Base-by-base conservation (phyloP, 2,888 invertebrate genomes). In the Dyspetes luteomarginatus region DNA sequence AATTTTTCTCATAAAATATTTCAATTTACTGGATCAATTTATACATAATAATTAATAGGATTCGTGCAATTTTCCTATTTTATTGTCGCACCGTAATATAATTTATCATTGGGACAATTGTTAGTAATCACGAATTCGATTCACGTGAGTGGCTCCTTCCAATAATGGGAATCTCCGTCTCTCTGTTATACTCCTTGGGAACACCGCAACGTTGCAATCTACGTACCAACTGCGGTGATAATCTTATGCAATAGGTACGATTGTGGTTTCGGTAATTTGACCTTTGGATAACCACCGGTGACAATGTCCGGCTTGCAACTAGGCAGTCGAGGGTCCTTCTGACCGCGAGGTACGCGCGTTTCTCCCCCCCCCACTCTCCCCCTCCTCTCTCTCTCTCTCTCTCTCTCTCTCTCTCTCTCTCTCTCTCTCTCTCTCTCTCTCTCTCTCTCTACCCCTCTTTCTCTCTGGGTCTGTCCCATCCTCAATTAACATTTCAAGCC, bases 261-360 rank as follows among this genome's bases (percentile, higher is more conserved):
- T 15, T 68, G 81, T 56, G 74, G 73, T 74, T 77, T 65, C 74
- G 77, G 64, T 69, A 77, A 81, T 81, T 77, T 68, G 74, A 73
- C 52, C 77, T 77, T 74, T 65, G 74, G 68, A 77, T 73, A 77
- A 81, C 77, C 81, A 74, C 68, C 74, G 67, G 73, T 73, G 73
- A 77, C 81, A 81, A 81, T 81, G 81, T 77, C 74, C 81, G 52
- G 68, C 68, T 56, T 68, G 81, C 45, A 28, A 65, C 36, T 52
- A 24, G 52, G 45, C 73, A 62, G 52, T 50, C 19, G 68, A 68
- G 56, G 52, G 68, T 43, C 76, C 68, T 78, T 64, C 68, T 56
- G 68, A 81, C 76, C 76, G 67, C 76, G 62, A 68, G 45, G 71
- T 71, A 75, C 76, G n/a, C n/a, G n/a, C 72, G 69, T 67, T 60